Base-by-base conservation (phyloP, 2,113 vertebrate genomes). In the Crotalus viridis region DNA sequence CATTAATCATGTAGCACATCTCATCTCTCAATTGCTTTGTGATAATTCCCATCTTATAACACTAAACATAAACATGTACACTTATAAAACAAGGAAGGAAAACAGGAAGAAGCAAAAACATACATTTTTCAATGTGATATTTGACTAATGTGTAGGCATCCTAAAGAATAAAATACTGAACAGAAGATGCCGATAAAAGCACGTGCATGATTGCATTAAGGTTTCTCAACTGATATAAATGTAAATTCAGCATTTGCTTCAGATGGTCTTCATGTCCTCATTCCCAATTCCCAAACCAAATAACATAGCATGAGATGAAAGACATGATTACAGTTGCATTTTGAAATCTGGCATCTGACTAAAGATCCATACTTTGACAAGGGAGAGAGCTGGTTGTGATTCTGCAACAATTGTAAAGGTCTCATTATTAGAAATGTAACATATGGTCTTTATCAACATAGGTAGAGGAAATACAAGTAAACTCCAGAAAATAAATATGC, bases 211-310 rank as follows among this genome's bases (percentile, higher is more conserved):
- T 59, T 57, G 24, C 22, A 89, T 89, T 22, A 89, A 24, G 88
- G 26, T 26, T 89, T 33, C 5, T 89, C 15, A 43, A 43, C 10
- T 89, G 24, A 87, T 61, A 39, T 6, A 95, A 95, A 94, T 93
- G 93, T 95, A 96, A 95, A 92, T 95, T 94, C 96, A 93, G 94
- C 93, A 43, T 95, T 92, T 94, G 93, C 95, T 94, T 96, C 96
- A 96, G 94, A 94, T 94, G 94, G 92, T 95, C 89, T 90, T 94
- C 0, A 0, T 89, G 94, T 94, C 94, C 96, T 96, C 95, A 95
- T 97, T 97, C 93, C 93, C 94, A 94, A 90, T 89, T 39, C 96
- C 95, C 94, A 90, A 95, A 93, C 0, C 90, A 92, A 93, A 96
- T 92, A 89, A 94, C 93, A 55, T 93, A 89, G 94, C 48, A 51